These are phyloP conservation scores for Zelleria hepariella DNA, from an alignment of 2,888 invertebrate genomes.

Conservation along the genomic window DNA sequence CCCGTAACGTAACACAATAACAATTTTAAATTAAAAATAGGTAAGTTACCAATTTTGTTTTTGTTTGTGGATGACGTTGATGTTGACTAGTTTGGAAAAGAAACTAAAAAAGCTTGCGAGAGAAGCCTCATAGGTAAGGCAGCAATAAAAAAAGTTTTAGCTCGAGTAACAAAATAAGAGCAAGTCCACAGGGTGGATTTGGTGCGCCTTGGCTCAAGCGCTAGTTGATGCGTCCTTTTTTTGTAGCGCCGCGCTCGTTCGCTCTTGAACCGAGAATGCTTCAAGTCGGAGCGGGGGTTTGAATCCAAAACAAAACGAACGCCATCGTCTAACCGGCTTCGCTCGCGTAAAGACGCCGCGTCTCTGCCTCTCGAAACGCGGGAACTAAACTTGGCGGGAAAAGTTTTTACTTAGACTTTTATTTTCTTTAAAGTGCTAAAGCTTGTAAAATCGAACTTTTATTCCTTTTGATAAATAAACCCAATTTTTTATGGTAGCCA, in stretches of 20 bases:
- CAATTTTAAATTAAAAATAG: too few species aligned
- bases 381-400: slow-evolving; percentile 47
- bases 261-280: background rate
- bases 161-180: background rate
- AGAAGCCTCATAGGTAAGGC: background rate
- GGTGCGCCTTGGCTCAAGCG: background rate
- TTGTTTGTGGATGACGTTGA: background rate
- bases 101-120: background rate
- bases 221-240: slow-evolving; percentile 1
- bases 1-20: too few species aligned
- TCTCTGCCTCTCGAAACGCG: background rate
- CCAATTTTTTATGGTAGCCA: too few species aligned
- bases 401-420: slow-evolving; percentile 16
- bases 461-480: too few species aligned
- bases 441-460: too few species aligned
- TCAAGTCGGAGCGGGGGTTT: slow-evolving; percentile 13
- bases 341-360: slow-evolving; percentile 47
- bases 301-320: slow-evolving; percentile 57
- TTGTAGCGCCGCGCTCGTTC: background rate
- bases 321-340: slow-evolving; percentile 54
- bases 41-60: too few species aligned
- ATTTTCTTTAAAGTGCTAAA: too few species aligned
- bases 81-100: background rate
- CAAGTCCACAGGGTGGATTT: background rate
- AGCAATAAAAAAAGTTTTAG: background rate